These are phyloP conservation scores for Neodiprion pinetum DNA, from an alignment of 1,140 invertebrate genomes.

Conservation along the genomic window DNA sequence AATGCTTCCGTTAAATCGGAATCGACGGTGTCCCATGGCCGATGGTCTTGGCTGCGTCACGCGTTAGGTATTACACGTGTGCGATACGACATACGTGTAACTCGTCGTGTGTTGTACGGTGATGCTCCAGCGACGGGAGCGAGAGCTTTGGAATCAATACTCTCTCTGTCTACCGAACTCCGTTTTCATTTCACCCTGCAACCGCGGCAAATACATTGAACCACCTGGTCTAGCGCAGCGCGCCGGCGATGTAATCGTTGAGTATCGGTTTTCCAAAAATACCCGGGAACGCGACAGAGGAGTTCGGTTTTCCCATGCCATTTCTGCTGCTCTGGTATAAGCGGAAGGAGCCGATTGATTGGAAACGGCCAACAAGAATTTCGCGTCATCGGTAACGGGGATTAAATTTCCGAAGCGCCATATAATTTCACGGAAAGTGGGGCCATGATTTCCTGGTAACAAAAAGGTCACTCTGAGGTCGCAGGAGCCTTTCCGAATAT, in stretches of 20 bases:
- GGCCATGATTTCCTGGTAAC: conserved; percentile 40
- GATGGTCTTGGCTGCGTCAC: background rate
- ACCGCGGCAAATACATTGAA: background rate
- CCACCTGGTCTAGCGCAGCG: background rate
- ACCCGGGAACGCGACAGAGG: conserved; percentile 51
- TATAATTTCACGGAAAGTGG: background rate
- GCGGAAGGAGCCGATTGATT: conserved; percentile 63
- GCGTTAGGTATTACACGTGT: background rate
- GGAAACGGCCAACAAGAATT: conserved; percentile 52
- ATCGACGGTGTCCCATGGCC: no score
- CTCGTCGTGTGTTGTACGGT: background rate
- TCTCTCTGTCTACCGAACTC: background rate
- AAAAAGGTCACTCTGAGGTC: conserved; percentile 29
- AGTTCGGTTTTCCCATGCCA: conserved; percentile 59
- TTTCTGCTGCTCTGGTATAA: conserved; percentile 60
- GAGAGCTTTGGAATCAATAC: background rate
- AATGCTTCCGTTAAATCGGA: no score
- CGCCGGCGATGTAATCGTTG: background rate
- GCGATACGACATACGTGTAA: background rate
- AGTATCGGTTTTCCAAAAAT: conserved; percentile 5
- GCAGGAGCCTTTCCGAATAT: background rate
- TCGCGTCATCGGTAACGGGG: conserved; percentile 21
- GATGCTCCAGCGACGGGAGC: background rate
- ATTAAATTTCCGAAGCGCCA: background rate
- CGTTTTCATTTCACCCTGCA: no score